phyloP scores from a whole-genome alignment of 1,140 invertebrate species.

The Sarcophaga bullata region DNA sequence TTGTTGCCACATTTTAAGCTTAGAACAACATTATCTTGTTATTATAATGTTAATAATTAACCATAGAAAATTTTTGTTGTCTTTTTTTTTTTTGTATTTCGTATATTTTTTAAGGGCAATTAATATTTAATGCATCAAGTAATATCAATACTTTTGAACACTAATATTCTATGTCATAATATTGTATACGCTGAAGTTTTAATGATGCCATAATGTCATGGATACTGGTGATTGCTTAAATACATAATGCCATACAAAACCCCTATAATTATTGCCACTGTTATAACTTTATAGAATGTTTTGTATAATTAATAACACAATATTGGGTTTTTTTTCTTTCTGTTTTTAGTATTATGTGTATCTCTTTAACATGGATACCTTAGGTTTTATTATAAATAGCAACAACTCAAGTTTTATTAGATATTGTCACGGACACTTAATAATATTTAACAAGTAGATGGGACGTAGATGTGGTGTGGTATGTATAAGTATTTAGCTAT shows the following conservation, averaged over 20 bases:
- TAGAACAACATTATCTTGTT: neutral
- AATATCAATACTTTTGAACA: neutral
- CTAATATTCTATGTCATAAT: neutral
- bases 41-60: neutral
- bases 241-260: slow-evolving; percentile 6
- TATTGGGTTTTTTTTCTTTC: neutral
- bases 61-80: neutral
- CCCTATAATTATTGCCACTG: neutral
- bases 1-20: neutral
- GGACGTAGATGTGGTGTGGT: no score
- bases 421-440: neutral
- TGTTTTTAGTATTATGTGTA: neutral
- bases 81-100: neutral
- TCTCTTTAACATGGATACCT: neutral
- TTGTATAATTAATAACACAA: neutral
- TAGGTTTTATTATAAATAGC: neutral
- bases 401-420: neutral
- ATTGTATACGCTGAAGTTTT: no score
- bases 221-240: neutral
- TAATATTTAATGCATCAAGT: slow-evolving; percentile 17
- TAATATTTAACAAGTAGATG: neutral
- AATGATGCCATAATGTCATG: neutral
- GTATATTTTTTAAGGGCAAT: neutral
- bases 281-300: no score
- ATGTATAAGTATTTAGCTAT: neutral